These are phyloP conservation scores for Meiosimyza decipiens DNA, from an alignment of 2,888 invertebrate genomes.

Conservation along the genomic window DNA sequence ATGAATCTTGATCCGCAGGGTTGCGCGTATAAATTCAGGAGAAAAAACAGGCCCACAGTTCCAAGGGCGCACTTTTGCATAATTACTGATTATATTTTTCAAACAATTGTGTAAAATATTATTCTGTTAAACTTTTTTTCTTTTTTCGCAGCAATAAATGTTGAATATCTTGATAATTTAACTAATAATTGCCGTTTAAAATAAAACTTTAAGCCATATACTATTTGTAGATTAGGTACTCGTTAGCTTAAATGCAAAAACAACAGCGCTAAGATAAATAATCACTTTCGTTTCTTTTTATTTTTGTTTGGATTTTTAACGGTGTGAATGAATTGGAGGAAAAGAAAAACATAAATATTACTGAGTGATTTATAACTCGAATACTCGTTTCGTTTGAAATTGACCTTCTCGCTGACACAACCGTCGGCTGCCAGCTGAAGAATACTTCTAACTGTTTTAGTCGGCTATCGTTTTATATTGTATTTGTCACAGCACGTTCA, in stretches of 20 bases:
- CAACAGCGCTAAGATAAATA: not conserved
- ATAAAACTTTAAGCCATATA: no score
- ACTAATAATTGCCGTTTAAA: not conserved
- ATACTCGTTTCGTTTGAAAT: not conserved
- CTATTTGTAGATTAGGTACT: no score
- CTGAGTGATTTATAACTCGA: not conserved
- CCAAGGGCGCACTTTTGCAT: constrained; percentile 31
- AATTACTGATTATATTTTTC: constrained; percentile 23
- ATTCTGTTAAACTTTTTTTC: constrained; percentile 23
- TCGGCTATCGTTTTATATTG: constrained; percentile 36
- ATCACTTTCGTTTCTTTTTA: no score
- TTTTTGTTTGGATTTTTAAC: not conserved
- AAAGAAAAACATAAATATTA: not conserved
- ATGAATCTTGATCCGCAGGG: constrained; percentile 39
- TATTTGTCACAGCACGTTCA: no score
- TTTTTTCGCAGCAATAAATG: not conserved
- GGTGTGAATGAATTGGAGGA: not conserved
- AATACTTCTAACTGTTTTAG: constrained; percentile 54
- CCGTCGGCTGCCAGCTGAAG: constrained; percentile 50
- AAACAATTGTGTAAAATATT: constrained; percentile 24
- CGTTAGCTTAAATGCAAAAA: not conserved
- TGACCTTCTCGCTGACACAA: constrained; percentile 25
- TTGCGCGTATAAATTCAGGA: constrained; percentile 41
- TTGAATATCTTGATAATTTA: not conserved
- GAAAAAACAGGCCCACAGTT: constrained; percentile 38